Evolutionary conservation across 2,797 vertebrate species (phyloP), one percentile per base, ranked within the genome.

Genomic region (Amazonetta brasiliensis): DNA sequence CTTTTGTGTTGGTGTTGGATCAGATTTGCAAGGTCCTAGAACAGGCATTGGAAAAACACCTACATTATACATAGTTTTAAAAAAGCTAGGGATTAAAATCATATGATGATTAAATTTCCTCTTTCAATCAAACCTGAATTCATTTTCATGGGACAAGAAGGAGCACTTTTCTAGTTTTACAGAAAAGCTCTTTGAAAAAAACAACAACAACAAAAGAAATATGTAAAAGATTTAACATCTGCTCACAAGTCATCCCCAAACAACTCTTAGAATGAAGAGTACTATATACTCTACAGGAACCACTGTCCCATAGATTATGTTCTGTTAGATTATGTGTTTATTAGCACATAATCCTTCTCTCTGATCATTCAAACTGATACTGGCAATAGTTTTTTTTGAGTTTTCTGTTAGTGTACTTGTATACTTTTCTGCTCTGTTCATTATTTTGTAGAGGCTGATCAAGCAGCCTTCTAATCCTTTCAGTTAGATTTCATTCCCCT

Each of bases 401-500:
- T 67, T 80, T 87, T 91, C 33, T 64, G 7, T 64, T 22, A 35
- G 4, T 17, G 1, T 41, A 5, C 6, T 79, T 62, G 56, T 63
- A 94, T 19, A 21, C 1, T 73, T 82, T 84, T 44, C 19, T 76
- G 8, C 78, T 84, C 26, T 43, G 20, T 67, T 28, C 3, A 14
- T 37, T 89, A 37, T 44, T 81, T 90, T 91, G 11, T 48, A 35
- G 43, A 30, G 10, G 28, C 21, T 41, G 11, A 58, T 71, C 22
- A 66, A 25, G 3, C 3, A 56, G 12, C 28, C 9, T 74, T 69
- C 50, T 52, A 28, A 52, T 52, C 50, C 50, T 52, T 52, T 52
- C 50, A 26, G 6, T 67, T 86, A 60, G 15, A 54, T 1, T 56
- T 41, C 48, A 73, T 11, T 0, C 1, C 2, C 2, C 5, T 33